Conservation (phyloP, 1,140 invertebrate genomes). For the Eufriesea mexicana region DNA sequence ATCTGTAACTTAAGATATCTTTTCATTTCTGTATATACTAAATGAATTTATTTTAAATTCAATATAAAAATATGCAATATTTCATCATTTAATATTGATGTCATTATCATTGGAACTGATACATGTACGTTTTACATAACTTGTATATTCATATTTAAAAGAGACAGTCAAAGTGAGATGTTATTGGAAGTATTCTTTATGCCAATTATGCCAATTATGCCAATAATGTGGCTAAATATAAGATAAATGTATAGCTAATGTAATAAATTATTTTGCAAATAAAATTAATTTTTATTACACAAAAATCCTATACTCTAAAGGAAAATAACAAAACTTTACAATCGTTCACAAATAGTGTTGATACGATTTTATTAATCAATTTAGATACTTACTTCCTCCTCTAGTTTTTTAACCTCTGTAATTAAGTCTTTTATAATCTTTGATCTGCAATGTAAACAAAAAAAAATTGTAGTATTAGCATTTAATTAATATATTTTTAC, state of each 20-base stretch:
- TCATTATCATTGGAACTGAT: slow-evolving; percentile 9
- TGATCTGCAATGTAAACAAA: slow-evolving; percentile 68
- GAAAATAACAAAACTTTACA: slow-evolving; percentile 34
- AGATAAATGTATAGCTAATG: slow-evolving; percentile 18
- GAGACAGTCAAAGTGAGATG: not conserved
- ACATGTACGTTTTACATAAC: not conserved
- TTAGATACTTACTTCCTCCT: slow-evolving; percentile 69
- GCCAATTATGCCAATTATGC: not conserved
- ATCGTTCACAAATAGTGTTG: slow-evolving; percentile 8
- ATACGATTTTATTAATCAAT: slow-evolving; percentile 1
- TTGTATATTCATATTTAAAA: not conserved
- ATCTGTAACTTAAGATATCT: slow-evolving; percentile 2
- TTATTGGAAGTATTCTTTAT: slow-evolving; percentile 16
- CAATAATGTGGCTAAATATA: slow-evolving; percentile 8
- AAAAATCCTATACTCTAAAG: slow-evolving; percentile 15
- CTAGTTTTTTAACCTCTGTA: slow-evolving; percentile 70
- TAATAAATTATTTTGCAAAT: slow-evolving; percentile 63
- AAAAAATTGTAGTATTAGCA: not conserved
- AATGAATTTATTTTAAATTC: slow-evolving; percentile 8
- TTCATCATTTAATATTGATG: not conserved
- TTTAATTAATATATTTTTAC: slow-evolving; percentile 6
- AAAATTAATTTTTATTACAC: slow-evolving; percentile 41
- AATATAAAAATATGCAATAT: not conserved
- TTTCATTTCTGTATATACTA: slow-evolving; percentile 8
- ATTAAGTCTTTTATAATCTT: slow-evolving; percentile 75